Percentiles rank a stretch among this genome's conserved stretches.
phyloP scores from a whole-genome alignment of 2,797 vertebrate genomes.

The Discoglossus pictus region DNA sequence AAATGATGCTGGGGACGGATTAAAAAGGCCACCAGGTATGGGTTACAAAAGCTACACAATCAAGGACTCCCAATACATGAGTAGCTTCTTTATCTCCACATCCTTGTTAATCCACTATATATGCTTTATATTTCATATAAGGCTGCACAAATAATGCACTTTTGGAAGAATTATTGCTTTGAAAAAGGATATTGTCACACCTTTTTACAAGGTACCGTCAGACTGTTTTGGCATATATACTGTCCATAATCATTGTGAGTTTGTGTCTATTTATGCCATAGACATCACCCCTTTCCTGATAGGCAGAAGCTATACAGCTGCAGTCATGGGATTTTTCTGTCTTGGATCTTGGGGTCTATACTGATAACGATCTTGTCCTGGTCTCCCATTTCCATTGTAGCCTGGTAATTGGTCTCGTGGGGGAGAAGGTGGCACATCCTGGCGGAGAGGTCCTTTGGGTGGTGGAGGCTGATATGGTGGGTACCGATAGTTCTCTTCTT shows the following conservation, averaged over 20 bases:
- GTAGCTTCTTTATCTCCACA: constrained; percentile 17
- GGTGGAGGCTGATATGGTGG: constrained; percentile 77
- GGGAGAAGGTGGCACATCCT: constrained; percentile 94
- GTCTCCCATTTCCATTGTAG: constrained; percentile 80
- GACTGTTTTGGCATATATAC: constrained; percentile 18
- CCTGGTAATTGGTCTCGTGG: constrained; percentile 77
- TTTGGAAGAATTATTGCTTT: constrained; percentile 12
- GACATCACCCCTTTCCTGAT: constrained; percentile 5
- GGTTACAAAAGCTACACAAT: no score
- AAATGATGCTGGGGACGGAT: no score
- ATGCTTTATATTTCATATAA: constrained; percentile 17
- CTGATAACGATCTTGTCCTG: constrained; percentile 72
- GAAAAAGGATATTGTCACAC: constrained; percentile 2
- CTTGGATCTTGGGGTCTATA: constrained; percentile 77
- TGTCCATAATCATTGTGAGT: constrained; percentile 1
- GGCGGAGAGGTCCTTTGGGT: constrained; percentile 85
- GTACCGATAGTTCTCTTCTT: constrained; percentile 74
- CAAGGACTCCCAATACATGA: neutral
- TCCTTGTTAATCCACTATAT: constrained; percentile 24
- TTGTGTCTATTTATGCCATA: constrained; percentile 1
- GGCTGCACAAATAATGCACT: constrained; percentile 15
- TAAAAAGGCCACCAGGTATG: no score
- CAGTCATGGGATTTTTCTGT: constrained; percentile 86
- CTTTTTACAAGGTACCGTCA: constrained; percentile 18
- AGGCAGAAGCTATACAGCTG: constrained; percentile 77